Conservation (phyloP, 2,113 vertebrate species). For the Sinocyclocheilus rhinocerous region DNA sequence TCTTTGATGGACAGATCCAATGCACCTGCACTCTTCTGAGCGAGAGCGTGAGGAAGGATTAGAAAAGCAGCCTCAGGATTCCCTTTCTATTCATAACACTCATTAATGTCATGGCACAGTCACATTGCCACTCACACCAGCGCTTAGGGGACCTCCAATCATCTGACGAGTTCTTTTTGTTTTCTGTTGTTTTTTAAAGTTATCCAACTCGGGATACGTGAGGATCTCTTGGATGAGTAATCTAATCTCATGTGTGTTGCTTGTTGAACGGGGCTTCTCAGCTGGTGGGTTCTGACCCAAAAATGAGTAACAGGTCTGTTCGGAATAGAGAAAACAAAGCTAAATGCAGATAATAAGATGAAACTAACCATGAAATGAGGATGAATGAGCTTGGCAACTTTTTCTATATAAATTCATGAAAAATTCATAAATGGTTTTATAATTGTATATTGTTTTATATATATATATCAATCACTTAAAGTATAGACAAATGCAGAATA, state of each 20-base stretch:
- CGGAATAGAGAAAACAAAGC: not conserved
- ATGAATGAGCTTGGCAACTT: too few relatives aligned
- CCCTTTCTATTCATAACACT: slow-evolving; percentile 57
- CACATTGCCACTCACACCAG: slow-evolving; percentile 23
- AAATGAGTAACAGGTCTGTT: not conserved
- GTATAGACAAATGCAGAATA: too few relatives aligned
- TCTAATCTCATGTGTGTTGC: not conserved
- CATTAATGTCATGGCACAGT: slow-evolving; percentile 57
- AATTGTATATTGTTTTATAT: too few relatives aligned
- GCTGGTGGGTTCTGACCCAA: not conserved
- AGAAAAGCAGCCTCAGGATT: slow-evolving; percentile 54
- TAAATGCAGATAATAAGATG: not conserved
- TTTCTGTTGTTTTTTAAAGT: not conserved
- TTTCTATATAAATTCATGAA: too few relatives aligned
- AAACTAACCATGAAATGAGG: not conserved
- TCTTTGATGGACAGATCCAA: slow-evolving; percentile 48
- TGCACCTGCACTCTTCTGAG: slow-evolving; percentile 57
- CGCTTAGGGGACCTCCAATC: not conserved
- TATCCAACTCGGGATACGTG: not conserved
- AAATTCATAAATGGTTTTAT: too few relatives aligned
- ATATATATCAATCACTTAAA: too few relatives aligned
- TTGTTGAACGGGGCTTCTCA: not conserved
- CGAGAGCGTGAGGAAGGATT: slow-evolving; percentile 51
- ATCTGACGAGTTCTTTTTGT: not conserved
- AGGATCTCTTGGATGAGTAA: not conserved